Percentiles rank a stretch among this genome's conserved stretches.
These are phyloP conservation scores for Ctenoplectra terminalis DNA, from an alignment of 1,140 invertebrate species.

Conservation along the genomic window DNA sequence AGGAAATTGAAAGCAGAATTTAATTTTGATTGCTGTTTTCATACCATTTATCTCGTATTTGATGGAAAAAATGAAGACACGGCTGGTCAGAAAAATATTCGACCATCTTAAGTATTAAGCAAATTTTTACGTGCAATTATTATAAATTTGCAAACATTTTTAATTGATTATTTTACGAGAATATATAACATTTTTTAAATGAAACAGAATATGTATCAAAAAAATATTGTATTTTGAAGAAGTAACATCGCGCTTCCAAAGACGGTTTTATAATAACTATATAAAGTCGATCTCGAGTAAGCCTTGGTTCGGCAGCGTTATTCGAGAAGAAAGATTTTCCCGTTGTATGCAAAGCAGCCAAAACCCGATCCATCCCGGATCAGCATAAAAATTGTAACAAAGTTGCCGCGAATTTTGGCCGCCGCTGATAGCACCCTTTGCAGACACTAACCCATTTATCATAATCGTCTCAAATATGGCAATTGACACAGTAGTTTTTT, in stretches of 20 bases:
- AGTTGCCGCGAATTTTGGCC: conserved; percentile 14
- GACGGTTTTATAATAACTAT: conserved; percentile 46
- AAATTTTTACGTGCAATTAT: too few relatives aligned
- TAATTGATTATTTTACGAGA: too few relatives aligned
- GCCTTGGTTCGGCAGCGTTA: conserved; percentile 31
- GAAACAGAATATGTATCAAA: too few relatives aligned
- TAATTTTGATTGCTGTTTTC: not conserved
- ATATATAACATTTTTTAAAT: too few relatives aligned
- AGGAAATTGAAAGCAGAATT: not conserved
- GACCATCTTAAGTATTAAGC: too few relatives aligned
- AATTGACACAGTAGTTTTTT: not conserved
- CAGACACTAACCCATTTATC: not conserved
- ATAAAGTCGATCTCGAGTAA: conserved; percentile 23
- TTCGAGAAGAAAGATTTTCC: not conserved
- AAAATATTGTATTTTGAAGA: too few relatives aligned
- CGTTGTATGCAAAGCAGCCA: conserved; percentile 54
- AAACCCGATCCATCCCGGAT: conserved; percentile 44
- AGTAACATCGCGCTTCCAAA: conserved; percentile 29
- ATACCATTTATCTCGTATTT: too few relatives aligned
- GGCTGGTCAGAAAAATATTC: too few relatives aligned
- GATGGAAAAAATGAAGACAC: too few relatives aligned
- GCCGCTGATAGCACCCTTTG: not conserved
- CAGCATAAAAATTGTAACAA: conserved; percentile 59
- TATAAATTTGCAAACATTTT: too few relatives aligned
- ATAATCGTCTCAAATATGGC: not conserved